Conservation (phyloP, 2,888 invertebrate species). For the Pyrgus malvae region DNA sequence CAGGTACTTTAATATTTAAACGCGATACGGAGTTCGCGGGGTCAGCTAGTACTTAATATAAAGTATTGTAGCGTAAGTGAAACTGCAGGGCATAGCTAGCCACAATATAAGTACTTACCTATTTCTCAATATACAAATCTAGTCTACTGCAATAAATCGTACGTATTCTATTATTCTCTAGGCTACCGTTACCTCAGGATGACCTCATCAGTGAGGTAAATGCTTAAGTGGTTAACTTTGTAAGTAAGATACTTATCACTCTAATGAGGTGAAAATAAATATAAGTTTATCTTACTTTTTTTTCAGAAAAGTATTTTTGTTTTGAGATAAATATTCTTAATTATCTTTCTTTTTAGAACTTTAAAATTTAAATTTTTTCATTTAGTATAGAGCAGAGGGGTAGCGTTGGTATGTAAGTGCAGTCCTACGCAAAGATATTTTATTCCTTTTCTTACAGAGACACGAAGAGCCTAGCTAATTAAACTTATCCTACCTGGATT, state of each 20-base stretch:
- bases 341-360: too few species aligned
- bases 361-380: too few species aligned
- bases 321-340: neutral
- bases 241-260: neutral
- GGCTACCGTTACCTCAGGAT: constrained; percentile 11
- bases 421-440: neutral
- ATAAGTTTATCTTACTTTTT: neutral
- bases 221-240: constrained; percentile 14
- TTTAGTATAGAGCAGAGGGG: too few species aligned
- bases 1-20: too few species aligned
- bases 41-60: too few species aligned
- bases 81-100: too few species aligned
- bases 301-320: too few species aligned
- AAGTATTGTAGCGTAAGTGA: too few species aligned
- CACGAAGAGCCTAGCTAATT: constrained; percentile 17
- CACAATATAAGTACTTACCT: too few species aligned
- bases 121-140: too few species aligned
- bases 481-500: constrained; percentile 10
- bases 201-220: constrained; percentile 19
- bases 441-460: constrained; percentile 4
- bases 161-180: neutral
- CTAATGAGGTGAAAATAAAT: constrained; percentile 12
- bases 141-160: neutral
- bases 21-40: too few species aligned
- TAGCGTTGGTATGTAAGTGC: too few species aligned